Base-by-base conservation (phyloP, 2,888 invertebrate species). In the Oligia strigilis region DNA sequence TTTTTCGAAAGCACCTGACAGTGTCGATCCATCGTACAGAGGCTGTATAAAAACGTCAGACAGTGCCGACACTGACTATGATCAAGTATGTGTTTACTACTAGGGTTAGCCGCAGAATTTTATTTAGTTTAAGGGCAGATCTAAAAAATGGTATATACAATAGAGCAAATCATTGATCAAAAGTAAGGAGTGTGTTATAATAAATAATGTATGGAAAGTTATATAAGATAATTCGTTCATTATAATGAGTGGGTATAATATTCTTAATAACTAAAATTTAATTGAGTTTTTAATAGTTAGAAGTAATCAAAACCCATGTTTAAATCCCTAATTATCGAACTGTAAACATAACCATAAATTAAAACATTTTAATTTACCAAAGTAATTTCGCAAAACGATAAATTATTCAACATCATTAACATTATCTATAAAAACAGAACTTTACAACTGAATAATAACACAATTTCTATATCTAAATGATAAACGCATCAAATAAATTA, bases 1-100 rank as follows among this genome's bases (percentile, higher is more conserved):
- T 95, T 94, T 95, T 95, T 94, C 94, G 90, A 92, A 90, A 92
- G 91, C 94, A 94, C 93, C 93, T 93, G 94, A 94, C 94, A 94
- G 92, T 89, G 90, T 91, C 93, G 92, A 94, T 95, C 94, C 92
- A 94, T 94, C 93, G 92, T 87, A 87, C 85, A 86, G 90, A 90
- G 87, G 89, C 90, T 92, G 92, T 93, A 94, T 94, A 95, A 95
- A 95, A 95, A 95, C 94, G 94, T 95, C 95, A 93, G 93, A 88
- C 90, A 89, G 90, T 91, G 92, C 92, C 92, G 90, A 87, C 92
- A 88, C 88, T 94, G 94, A 94, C 95, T 95, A 94, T 95, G 95
- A 95, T 95, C 94, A 95, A 95, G 93, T 93, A 91, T 89, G 85
- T 89, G 87, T 88, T 92, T 88, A 84, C 88, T 80, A 78, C 72